phyloP scores from a whole-genome alignment of 37 sponge, comb jelly and placozoan genomes.

The Corticium candelabrum region DNA sequence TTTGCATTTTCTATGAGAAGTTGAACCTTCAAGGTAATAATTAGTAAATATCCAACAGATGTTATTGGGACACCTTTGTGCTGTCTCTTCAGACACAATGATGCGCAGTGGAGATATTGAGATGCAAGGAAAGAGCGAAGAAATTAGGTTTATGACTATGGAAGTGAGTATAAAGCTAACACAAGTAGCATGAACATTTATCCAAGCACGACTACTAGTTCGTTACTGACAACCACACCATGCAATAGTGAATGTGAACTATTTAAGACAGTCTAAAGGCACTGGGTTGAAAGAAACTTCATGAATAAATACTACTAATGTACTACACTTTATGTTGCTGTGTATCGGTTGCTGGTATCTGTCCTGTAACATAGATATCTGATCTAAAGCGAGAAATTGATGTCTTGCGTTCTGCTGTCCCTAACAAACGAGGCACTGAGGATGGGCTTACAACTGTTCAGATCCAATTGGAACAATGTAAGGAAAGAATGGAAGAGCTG shows the following conservation, averaged over 20 bases:
- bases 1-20: conserved; percentile 91
- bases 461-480: conserved; percentile 46
- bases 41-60: background rate
- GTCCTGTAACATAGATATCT: background rate
- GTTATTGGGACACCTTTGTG: background rate
- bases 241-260: no score
- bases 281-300: no score
- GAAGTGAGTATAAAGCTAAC: no score
- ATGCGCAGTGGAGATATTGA: conserved; percentile 61
- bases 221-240: no score
- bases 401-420: conserved; percentile 37
- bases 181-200: no score
- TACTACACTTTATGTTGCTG: no score
- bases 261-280: no score
- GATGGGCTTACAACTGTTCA: conserved; percentile 50
- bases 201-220: no score
- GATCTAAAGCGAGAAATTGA: conserved; percentile 50
- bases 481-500: conserved; percentile 35
- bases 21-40: conserved; percentile 67
- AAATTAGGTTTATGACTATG: conserved; percentile 66
- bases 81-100: conserved; percentile 35
- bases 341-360: background rate
- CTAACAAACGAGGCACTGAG: conserved; percentile 44
- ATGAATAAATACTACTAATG: no score
- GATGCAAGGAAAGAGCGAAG: conserved; percentile 74